Evolutionary conservation across 2,888 invertebrate genomes (phyloP), one percentile per base, ranked within the genome.

Genomic region (Chrysomela aeneicollis): DNA sequence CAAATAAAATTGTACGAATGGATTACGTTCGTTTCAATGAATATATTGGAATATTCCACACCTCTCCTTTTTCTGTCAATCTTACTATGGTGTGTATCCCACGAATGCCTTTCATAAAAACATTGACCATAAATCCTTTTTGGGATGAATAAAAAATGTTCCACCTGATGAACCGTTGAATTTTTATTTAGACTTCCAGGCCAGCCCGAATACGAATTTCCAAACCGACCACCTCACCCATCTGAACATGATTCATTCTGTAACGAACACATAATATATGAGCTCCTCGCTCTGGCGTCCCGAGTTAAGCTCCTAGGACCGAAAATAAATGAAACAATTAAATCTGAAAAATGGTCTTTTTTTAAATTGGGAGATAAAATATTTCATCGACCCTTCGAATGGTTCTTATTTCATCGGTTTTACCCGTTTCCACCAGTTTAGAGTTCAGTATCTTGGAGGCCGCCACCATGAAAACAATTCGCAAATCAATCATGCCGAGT

Each of bases 311-410:
- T 26, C 54, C 50, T 53, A 59, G 58, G 61, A 61, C 46, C 61
- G 60, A 61, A 64, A 67, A 67, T 64, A 67, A 67, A 67, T 64
- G 61, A 65, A 67, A 67, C 61, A 67, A 67, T 63, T 63, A 67
- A 64, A 57, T 61, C 53, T 64, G 67, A 63, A 63, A 67, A 67
- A 63, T 58, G 59, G 59, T 18, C 59, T 49, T 62, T 67, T n/a
- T 61, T 53, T 58, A 63, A 60, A 60, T 37, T 37, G 53, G 37
- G 21, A 26, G 47, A 62, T 62, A 66, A 66, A 59, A 66, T 54
- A 66, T 59, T 57, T 61, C 42, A 60, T 60, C 60, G 59, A 64
- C 51, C 53, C 47, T 10, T 15, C 15, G 1, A 6, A 15, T 12
- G 15, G 30, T 52, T 15, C 51, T 1, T 30, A 21, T 46, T 26